A percentile compares a stretch with the other conserved stretches of the same genome.
Evolutionary conservation across 1,140 invertebrate genomes (phyloP).

Genomic region (Aphelenchoides fujianensis): DNA sequence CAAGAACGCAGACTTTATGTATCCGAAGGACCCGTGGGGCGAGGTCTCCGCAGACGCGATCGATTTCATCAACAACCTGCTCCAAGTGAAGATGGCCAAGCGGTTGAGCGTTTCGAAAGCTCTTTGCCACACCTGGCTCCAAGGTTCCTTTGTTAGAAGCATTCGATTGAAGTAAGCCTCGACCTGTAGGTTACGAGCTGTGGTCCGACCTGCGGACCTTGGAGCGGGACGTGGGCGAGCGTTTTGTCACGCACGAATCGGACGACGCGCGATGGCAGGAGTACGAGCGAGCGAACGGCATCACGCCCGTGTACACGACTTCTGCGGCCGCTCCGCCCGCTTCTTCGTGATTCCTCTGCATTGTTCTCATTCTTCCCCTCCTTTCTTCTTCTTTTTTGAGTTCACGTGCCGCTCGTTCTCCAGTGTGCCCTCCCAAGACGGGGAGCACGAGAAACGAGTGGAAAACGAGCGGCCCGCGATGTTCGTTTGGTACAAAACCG

Average conservation of each 20-base stretch:
- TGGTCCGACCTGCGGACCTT: conserved; percentile 88
- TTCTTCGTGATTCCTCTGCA: background rate
- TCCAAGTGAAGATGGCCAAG: conserved; percentile 97
- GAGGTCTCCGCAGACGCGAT: conserved; percentile 95
- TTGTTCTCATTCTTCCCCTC: background rate
- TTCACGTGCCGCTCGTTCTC: no score
- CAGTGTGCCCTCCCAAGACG: no score
- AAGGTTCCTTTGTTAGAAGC: no score
- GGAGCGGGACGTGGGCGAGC: conserved; percentile 75
- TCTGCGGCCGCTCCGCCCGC: no score
- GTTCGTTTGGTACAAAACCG: background rate
- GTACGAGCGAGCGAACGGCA: conserved; percentile 64
- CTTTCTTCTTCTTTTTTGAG: no score
- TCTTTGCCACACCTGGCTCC: conserved; percentile 86
- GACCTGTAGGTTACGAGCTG: conserved; percentile 84
- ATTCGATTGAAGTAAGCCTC: no score
- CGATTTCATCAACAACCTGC: conserved; percentile 91
- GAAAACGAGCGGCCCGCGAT: background rate
- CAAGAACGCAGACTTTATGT: conserved; percentile 99
- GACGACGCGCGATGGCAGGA: conserved; percentile 85
- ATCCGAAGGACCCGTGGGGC: conserved; percentile 94
- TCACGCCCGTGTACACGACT: conserved; percentile 52
- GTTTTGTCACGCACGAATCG: conserved; percentile 91
- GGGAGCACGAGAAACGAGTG: background rate
- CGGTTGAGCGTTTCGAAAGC: conserved; percentile 94